Evolutionary conservation across 2,888 invertebrate genomes (phyloP), one percentile per base, ranked within the genome.

Genomic region (Sminthurinus aureus): DNA sequence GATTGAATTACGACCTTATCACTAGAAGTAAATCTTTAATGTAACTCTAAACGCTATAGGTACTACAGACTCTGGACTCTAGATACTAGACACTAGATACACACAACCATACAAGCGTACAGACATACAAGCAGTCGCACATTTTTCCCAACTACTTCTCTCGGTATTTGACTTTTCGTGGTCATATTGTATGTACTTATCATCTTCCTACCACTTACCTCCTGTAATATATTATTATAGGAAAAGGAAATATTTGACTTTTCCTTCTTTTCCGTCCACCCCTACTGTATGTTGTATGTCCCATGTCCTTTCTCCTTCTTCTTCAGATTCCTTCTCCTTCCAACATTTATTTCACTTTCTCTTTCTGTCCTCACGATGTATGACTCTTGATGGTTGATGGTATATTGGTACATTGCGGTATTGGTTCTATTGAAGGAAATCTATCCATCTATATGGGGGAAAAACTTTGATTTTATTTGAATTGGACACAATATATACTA

Each of bases 1-100:
- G 71, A 71, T 71, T 71, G 71, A 71, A 71, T 71, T 71, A 71
- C 71, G 13, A 24, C 26, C 71, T 24, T 69, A 69, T 69, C 69
- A 11, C 22, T 69, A 69, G 11, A 26, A 24, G 13, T 24, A 71
- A 71, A 24, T 24, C 24, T 71, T 71, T 71, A 24, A 22, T n/a
- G 69, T 69, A 69, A 69, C n/a, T 22, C 69, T 69, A 69, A 69
- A 69, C 69, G 69, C 22, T 58, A 12, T 58, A 15, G 15, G n/a
- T n/a, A n/a, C n/a, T n/a, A n/a, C n/a, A n/a, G n/a, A n/a, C n/a
- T n/a, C n/a, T n/a, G n/a, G n/a, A n/a, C n/a, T n/a, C n/a, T n/a
- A n/a, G n/a, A n/a, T n/a, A n/a, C 69, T 69, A 69, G n/a, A 69
- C 69, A 20, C 22, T 58, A 58, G 13, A 58, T 15, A 58, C 18